A percentile compares a stretch with the other conserved stretches of the same genome.
phyloP scores from a whole-genome alignment of 2,888 invertebrate genomes.

The Drosophila prolongata region DNA sequence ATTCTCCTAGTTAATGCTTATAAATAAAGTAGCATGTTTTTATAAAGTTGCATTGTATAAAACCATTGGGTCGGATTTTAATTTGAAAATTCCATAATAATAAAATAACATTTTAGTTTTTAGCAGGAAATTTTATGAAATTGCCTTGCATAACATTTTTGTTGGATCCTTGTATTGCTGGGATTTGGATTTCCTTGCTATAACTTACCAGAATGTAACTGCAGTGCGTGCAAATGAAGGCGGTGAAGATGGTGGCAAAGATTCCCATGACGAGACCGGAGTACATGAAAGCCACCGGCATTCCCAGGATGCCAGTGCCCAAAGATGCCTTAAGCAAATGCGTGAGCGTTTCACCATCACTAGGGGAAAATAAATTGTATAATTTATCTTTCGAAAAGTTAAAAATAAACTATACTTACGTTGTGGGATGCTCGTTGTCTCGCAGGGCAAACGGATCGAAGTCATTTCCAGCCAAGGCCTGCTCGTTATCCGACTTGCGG shows the following conservation, averaged over 20 bases:
- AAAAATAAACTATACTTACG: conserved; percentile 87
- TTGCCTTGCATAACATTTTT: no score
- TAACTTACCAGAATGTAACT: conserved; percentile 93
- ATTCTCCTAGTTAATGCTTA: no score
- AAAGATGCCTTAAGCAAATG: conserved; percentile 98
- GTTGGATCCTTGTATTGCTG: no score
- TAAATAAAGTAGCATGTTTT: no score
- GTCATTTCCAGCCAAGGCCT: conserved; percentile 85
- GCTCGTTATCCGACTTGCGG: conserved; percentile 86
- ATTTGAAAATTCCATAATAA: no score
- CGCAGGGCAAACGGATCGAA: conserved; percentile 92
- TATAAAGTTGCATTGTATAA: no score
- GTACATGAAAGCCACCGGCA: conserved; percentile 96
- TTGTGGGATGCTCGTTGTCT: conserved; percentile 90
- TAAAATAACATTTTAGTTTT: no score
- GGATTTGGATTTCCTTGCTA: background rate
- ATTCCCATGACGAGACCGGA: conserved; percentile 94
- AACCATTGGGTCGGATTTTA: no score
- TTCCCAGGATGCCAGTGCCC: conserved; percentile 97
- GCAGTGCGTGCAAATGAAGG: conserved; percentile 96
- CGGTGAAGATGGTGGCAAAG: conserved; percentile 92
- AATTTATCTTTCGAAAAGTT: background rate
- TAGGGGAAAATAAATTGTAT: conserved; percentile 78
- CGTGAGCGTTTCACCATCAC: conserved; percentile 95
- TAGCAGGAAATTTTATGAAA: no score